phyloP scores from a whole-genome alignment of 2,797 vertebrate genomes.

The Hippopotamyrus pictus region DNA sequence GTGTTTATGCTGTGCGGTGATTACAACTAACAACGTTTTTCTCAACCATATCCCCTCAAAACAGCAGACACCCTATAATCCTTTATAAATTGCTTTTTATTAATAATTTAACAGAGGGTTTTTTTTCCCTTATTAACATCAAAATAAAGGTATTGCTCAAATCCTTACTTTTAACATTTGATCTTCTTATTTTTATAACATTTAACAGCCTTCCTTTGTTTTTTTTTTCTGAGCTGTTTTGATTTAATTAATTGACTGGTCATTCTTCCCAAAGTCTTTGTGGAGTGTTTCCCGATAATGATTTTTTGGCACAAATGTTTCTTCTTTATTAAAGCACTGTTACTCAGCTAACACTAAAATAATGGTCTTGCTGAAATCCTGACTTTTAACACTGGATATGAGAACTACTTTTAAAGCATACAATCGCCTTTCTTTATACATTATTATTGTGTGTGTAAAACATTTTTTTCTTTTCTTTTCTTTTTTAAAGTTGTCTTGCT shows the following conservation, averaged over 20 bases:
- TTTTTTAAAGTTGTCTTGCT: conserved; percentile 60
- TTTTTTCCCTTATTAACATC: background rate
- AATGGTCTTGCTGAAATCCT: conserved; percentile 33
- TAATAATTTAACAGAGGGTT: background rate
- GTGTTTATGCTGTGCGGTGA: background rate
- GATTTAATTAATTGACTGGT: conserved; percentile 58
- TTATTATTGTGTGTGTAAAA: background rate
- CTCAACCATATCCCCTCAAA: background rate
- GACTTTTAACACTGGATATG: conserved; percentile 26
- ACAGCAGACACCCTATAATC: background rate
- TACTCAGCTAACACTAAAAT: background rate
- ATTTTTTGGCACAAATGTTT: conserved; percentile 62
- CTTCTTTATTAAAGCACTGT: background rate
- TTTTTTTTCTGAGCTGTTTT: conserved; percentile 27
- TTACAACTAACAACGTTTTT: background rate
- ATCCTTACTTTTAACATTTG: background rate
- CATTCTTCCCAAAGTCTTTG: conserved; percentile 53
- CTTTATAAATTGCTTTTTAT: background rate
- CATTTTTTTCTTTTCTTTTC: conserved; percentile 41
- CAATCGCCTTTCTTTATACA: background rate
- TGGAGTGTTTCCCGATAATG: conserved; percentile 65
- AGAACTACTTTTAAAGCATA: background rate
- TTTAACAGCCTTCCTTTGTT: background rate
- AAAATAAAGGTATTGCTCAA: background rate
- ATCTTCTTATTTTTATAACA: background rate